These are phyloP conservation scores for Bacillus rossius DNA, from an alignment of 1,140 invertebrate genomes.

Conservation along the genomic window DNA sequence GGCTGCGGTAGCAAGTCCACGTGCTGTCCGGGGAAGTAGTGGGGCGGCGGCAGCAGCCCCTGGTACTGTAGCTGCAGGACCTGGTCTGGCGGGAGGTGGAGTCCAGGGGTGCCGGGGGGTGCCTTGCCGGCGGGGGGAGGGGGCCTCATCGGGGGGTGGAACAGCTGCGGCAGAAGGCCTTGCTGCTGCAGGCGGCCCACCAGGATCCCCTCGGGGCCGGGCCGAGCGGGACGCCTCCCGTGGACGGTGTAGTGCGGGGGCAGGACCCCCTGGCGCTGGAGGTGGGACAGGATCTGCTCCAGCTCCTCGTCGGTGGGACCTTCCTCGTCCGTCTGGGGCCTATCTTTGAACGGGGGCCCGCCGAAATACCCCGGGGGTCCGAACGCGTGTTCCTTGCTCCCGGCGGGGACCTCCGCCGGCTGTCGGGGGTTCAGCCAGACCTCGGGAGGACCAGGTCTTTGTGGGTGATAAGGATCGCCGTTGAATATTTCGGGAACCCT, in stretches of 20 bases:
- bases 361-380: no score
- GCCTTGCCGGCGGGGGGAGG: background rate
- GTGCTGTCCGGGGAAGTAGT: background rate
- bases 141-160: background rate
- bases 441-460: no score
- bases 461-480: no score
- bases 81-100: background rate
- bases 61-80: constrained; percentile 6
- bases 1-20: no score
- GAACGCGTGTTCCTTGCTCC: no score
- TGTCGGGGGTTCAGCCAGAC: no score
- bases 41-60: background rate
- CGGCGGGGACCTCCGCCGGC: no score
- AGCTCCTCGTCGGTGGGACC: background rate
- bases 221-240: background rate
- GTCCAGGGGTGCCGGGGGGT: background rate
- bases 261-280: constrained; percentile 1
- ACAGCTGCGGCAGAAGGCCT: background rate
- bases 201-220: background rate
- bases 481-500: no score
- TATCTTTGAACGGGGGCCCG: no score
- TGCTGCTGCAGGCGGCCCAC: background rate
- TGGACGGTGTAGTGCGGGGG: background rate
- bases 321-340: no score
- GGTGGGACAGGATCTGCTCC: constrained; percentile 2